phyloP scores from a whole-genome alignment of 2,888 invertebrate species.

The Seladonia tumulorum region DNA sequence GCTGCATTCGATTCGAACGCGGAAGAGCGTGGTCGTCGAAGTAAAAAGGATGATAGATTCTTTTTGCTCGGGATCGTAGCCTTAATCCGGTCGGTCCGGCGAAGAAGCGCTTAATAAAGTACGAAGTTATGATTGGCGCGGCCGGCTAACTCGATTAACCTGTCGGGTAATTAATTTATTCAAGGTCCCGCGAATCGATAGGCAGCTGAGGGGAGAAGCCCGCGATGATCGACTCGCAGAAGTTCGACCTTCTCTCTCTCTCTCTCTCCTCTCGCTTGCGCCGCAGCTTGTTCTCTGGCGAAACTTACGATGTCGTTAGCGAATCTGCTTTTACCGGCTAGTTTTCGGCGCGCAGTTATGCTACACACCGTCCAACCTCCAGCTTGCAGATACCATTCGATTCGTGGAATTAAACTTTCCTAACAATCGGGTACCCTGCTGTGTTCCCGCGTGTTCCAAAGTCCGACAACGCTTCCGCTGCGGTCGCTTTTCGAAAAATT shows the following conservation, averaged over 20 bases:
- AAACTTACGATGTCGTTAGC: slow-evolving; percentile 59
- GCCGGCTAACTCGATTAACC: slow-evolving; percentile 75
- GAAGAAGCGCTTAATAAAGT: slow-evolving; percentile 60
- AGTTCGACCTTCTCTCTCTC: slow-evolving; percentile 29
- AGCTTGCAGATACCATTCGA: not conserved
- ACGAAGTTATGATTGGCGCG: slow-evolving; percentile 71
- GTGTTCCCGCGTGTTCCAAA: not conserved
- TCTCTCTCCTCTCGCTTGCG: not conserved
- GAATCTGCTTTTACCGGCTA: slow-evolving; percentile 43
- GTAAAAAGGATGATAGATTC: not conserved
- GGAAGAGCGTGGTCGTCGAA: not conserved
- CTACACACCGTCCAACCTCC: not conserved
- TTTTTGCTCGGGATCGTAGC: slow-evolving; percentile 13
- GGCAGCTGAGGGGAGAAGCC: slow-evolving; percentile 36
- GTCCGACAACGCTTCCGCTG: not conserved
- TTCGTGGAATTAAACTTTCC: slow-evolving; percentile 3
- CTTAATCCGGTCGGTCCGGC: slow-evolving; percentile 32
- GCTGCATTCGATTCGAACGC: not conserved
- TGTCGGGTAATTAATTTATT: slow-evolving; percentile 77
- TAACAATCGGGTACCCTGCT: not conserved
- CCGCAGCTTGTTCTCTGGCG: slow-evolving; percentile 28
- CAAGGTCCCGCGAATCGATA: slow-evolving; percentile 73
- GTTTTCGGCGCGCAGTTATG: slow-evolving; percentile 11
- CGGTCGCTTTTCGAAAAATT: not conserved
- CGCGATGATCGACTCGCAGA: slow-evolving; percentile 57